Base-by-base conservation (phyloP, 2,888 invertebrate species). In the Sussaba pulchella region DNA sequence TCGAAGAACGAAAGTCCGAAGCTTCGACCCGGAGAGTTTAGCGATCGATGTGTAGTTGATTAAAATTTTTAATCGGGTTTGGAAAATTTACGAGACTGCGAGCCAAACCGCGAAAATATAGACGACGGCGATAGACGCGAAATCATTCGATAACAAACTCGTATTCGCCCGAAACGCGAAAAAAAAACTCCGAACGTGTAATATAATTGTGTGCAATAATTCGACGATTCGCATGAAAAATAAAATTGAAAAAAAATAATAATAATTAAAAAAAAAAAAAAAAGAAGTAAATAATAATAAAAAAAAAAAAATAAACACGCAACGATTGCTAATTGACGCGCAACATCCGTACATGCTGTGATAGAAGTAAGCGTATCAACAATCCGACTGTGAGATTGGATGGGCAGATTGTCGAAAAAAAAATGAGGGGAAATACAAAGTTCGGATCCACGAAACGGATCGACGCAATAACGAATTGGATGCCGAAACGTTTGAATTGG, bases 301-400 rank as follows among this genome's bases (percentile, higher is more conserved):
- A 72, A 82, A 82, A 61, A 19, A 39, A 66, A 45, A 47, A 26
- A 31, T 6, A 31, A 43, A 17, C 43, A 73, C n/a, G 47, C 41
- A 19, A 47, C 19, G 31, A 31, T 31, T 31, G 6, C 47, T 63
- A 67, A 64, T 67, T 67, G 69, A 82, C 74, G 78, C 78, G 83
- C 67, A 77, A 85, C 80, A 83, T 84, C 78, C 78, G 77, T 82
- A 81, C 87, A 89, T 89, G 88, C 89, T 89, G 89, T 89, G 89
- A 89, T 89, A 89, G 89, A 89, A 88, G 88, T 89, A 89, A 89
- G 89, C 89, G 89, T 89, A 89, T 89, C 89, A 89, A 89, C 89
- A 89, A 89, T 89, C 89, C 85, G 86, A 87, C 84, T 86, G 83
- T 78, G 74, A 75, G 73, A 73, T 52, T 70, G 69, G 74, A 75